Evolutionary conservation across 2,797 vertebrate genomes (phyloP).

Genomic region (Micrastur ruficollis): DNA sequence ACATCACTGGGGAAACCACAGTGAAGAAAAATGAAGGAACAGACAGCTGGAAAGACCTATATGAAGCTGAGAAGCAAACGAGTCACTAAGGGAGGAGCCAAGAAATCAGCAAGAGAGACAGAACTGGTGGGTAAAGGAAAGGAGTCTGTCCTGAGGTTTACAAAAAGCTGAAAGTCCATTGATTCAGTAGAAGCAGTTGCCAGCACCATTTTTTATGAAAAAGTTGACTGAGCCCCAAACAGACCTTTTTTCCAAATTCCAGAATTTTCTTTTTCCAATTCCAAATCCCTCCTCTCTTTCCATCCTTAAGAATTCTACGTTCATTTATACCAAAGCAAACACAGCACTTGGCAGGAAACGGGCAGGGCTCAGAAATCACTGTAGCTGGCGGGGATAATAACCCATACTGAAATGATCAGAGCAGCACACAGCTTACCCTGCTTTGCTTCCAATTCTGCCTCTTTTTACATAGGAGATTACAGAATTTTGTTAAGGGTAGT

Average conservation of each 20-base stretch:
- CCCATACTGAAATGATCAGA: background rate
- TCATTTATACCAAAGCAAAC: background rate
- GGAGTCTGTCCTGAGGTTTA: background rate
- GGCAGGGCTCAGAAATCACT: background rate
- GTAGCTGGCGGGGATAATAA: background rate
- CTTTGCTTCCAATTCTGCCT: background rate
- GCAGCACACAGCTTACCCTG: background rate
- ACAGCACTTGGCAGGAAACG: background rate
- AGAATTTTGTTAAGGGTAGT: background rate
- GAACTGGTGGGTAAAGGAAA: background rate
- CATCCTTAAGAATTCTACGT: background rate
- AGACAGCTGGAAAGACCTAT: background rate
- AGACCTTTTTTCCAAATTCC: background rate
- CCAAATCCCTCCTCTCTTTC: background rate
- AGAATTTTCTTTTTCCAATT: background rate
- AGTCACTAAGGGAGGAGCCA: background rate
- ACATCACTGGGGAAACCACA: background rate
- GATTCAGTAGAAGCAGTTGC: background rate
- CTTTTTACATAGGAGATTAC: background rate
- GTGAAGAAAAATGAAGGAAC: background rate
- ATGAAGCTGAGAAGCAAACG: background rate
- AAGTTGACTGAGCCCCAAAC: background rate
- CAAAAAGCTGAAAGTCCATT: background rate
- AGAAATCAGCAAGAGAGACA: background rate
- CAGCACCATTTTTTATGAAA: background rate